phyloP scores from a whole-genome alignment of 2,113 vertebrate species.

The Gymnorhina tibicen region DNA sequence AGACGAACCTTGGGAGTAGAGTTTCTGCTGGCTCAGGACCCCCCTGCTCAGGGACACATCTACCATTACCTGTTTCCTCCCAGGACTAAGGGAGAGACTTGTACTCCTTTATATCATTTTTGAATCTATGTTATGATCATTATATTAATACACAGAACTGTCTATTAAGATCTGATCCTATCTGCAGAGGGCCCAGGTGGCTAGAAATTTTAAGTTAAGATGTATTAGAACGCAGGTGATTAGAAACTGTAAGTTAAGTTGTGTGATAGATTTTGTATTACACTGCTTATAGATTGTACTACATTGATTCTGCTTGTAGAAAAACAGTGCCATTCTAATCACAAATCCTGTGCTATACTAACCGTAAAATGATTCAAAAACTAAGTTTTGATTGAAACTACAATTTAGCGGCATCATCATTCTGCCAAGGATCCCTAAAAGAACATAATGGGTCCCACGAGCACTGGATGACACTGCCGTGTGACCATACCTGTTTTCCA shows the following conservation, averaged over 20 bases:
- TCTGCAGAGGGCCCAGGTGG: background rate
- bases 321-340: background rate
- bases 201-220: background rate
- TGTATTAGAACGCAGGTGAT: background rate
- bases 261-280: background rate
- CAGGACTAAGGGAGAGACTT: background rate
- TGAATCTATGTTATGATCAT: background rate
- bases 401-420: background rate
- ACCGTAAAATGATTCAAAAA: background rate
- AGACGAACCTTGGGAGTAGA: background rate
- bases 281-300: background rate
- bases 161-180: background rate
- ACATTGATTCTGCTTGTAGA: background rate
- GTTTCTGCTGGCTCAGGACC: background rate
- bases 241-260: background rate
- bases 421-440: background rate
- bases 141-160: background rate
- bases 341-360: background rate
- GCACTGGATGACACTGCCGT: too few relatives aligned
- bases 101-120: rapidly evolving
- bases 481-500: slow-evolving; percentile 84
- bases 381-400: background rate
- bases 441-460: background rate
- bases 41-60: background rate
- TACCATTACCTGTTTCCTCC: background rate